phyloP scores from a whole-genome alignment of 2,888 invertebrate genomes.

The Cataglyphis altisquamis region DNA sequence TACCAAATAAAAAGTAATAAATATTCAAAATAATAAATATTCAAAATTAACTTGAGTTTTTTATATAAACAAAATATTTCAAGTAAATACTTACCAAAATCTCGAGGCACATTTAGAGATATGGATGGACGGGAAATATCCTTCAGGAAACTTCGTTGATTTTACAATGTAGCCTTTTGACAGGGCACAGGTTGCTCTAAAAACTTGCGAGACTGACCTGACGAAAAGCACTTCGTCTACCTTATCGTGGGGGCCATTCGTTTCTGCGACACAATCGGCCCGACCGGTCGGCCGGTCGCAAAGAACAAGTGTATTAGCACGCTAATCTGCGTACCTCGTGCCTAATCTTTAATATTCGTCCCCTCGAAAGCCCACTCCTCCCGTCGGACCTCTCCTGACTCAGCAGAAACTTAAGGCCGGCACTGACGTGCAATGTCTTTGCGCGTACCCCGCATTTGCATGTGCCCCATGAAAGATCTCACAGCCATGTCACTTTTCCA shows the following conservation, averaged over 20 bases:
- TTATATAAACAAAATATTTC: neutral
- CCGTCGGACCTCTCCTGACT: slow-evolving; percentile 51
- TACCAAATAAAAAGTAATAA: slow-evolving; percentile 1
- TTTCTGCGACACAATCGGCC: slow-evolving; percentile 76
- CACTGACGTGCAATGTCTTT: slow-evolving; percentile 47
- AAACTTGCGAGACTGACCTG: slow-evolving; percentile 68
- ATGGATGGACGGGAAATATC: neutral
- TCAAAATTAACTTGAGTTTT: neutral
- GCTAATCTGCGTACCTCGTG: slow-evolving; percentile 73
- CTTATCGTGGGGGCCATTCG: slow-evolving; percentile 76
- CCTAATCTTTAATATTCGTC: slow-evolving; percentile 76
- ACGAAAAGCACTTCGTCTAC: slow-evolving; percentile 77
- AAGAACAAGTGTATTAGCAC: slow-evolving; percentile 78
- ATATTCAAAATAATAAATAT: neutral
- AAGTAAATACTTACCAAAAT: neutral
- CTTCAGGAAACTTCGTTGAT: slow-evolving; percentile 24
- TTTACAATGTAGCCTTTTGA: slow-evolving; percentile 32
- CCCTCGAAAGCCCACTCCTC: slow-evolving; percentile 26
- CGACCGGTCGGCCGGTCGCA: slow-evolving; percentile 53
- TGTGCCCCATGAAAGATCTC: slow-evolving; percentile 37
- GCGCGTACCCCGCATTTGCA: slow-evolving; percentile 52
- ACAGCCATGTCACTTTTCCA: slow-evolving; percentile 47
- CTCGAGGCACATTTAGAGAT: neutral
- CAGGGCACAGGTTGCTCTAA: slow-evolving; percentile 28
- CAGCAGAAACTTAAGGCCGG: slow-evolving; percentile 60